phyloP scores from a whole-genome alignment of 2,797 vertebrate genomes.

The Lagodon rhomboides region DNA sequence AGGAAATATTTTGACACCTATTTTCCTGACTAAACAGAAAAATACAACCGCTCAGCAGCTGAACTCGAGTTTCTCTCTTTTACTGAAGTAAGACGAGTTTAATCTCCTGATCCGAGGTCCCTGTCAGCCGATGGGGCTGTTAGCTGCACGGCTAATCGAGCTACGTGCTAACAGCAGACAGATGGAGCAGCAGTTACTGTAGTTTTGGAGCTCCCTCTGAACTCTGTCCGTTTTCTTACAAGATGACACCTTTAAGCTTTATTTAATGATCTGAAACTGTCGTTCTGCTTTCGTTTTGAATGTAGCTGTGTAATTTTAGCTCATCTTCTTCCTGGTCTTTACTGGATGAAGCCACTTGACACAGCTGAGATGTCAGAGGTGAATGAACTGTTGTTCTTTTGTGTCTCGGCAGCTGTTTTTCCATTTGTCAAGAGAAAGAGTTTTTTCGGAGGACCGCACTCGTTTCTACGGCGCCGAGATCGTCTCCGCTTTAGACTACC shows the following conservation, averaged over 20 bases:
- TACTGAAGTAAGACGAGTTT: too few relatives aligned
- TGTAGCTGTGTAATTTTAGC: neutral
- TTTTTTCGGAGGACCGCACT: constrained; percentile 99
- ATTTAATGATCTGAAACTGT: neutral
- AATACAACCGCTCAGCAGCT: too few relatives aligned
- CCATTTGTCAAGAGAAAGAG: constrained; percentile 98
- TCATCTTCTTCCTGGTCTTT: neutral
- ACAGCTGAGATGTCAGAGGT: neutral
- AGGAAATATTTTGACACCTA: too few relatives aligned
- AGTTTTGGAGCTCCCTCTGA: too few relatives aligned
- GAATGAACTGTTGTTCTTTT: neutral
- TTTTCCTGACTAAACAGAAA: too few relatives aligned
- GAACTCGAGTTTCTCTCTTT: too few relatives aligned
- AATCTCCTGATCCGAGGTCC: too few relatives aligned
- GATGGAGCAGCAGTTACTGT: too few relatives aligned
- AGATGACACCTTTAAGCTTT: neutral
- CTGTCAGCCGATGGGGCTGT: too few relatives aligned
- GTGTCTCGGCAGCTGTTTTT: constrained; percentile 92
- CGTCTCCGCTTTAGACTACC: constrained; percentile 96
- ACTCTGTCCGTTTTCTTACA: too few relatives aligned
- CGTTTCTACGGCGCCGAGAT: constrained; percentile 98
- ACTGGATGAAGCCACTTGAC: neutral
- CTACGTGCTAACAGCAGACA: too few relatives aligned
- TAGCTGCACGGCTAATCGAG: too few relatives aligned
- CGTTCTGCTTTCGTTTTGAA: neutral